Evolutionary conservation across 2,113 vertebrate genomes (phyloP).

Genomic region (Leucoraja erinaceus): DNA sequence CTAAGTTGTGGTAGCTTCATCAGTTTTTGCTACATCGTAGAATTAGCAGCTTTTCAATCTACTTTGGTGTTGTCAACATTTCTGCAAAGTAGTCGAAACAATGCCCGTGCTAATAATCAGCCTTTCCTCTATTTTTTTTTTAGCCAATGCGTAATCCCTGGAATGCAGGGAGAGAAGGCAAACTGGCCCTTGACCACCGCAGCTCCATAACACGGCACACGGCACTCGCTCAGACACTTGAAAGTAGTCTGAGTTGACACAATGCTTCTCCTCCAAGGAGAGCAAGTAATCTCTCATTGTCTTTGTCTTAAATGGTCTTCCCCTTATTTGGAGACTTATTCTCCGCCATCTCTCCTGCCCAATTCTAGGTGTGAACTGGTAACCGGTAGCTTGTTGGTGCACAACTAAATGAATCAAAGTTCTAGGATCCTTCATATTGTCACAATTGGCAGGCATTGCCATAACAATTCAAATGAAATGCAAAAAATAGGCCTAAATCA

Average conservation of each 20-base stretch:
- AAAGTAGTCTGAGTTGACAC: neutral
- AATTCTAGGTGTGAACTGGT: neutral
- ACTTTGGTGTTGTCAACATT: neutral
- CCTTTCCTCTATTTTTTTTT: neutral
- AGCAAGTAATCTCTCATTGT: neutral
- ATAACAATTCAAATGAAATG: neutral
- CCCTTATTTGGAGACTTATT: no score
- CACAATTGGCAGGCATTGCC: neutral
- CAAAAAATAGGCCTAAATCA: neutral
- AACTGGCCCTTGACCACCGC: neutral
- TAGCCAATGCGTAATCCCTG: neutral
- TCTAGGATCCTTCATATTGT: neutral
- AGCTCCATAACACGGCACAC: neutral
- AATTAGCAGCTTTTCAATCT: neutral
- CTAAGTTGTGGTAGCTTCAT: neutral
- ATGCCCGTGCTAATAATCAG: neutral
- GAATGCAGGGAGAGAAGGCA: neutral
- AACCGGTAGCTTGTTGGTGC: neutral
- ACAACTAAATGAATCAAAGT: neutral
- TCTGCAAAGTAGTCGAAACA: neutral
- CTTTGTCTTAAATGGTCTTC: no score
- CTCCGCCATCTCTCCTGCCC: neutral
- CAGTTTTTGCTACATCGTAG: neutral
- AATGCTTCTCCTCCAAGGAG: neutral
- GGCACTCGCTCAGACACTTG: neutral